Evolutionary conservation across 2,113 vertebrate genomes (phyloP), one percentile per base, ranked within the genome.

Genomic region (Phyllostomus discolor): DNA sequence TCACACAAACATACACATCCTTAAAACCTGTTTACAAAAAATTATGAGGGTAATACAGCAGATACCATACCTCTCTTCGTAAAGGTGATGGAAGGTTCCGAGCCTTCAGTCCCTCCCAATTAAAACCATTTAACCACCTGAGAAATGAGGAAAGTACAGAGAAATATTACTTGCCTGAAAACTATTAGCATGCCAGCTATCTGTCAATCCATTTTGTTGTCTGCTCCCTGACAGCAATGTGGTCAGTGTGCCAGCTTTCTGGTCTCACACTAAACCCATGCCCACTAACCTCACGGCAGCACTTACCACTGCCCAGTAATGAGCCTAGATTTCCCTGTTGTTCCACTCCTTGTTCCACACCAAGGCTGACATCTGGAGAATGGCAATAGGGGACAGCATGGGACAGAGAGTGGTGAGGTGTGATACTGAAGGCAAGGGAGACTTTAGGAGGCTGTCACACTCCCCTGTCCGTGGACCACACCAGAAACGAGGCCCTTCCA

Each of bases 91-190:
- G 92, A 83, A 99, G 96, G 81, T 94, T 99, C 97, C 99, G 98
- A 7, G 96, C 98, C 98, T 99, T 99, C 97, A 99, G 97, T 48
- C 99, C 99, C 82, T 99, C 99, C 99, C 99, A 99, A 95, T 99
- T 99, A 97, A 99, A 99, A 73, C 99, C 99, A 94, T 98, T 99
- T 97, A 99, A 98, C 99, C 99, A 99, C 97, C 99, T 99, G 54
- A 97, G 50, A 95, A 98, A 81, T 6, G 0, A 83, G 41, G 38
- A 62, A 16, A 54, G 14, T 19, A 38, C 5, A 66, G 48, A 86
- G 75, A 20, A 76, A 70, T 87, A 41, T 90, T 33, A 84, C 28
- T 59, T 19, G 28, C 52, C 24, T 66, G 83, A 75, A 75, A 8
- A 75, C 6, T 17, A 52, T 66, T 64, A 38, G 3, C 24, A 31